Percentiles rank a stretch among this genome's conserved stretches.
Conservation (phyloP, 2,888 invertebrate species). For the Imbricaverruca yamaguchii region DNA sequence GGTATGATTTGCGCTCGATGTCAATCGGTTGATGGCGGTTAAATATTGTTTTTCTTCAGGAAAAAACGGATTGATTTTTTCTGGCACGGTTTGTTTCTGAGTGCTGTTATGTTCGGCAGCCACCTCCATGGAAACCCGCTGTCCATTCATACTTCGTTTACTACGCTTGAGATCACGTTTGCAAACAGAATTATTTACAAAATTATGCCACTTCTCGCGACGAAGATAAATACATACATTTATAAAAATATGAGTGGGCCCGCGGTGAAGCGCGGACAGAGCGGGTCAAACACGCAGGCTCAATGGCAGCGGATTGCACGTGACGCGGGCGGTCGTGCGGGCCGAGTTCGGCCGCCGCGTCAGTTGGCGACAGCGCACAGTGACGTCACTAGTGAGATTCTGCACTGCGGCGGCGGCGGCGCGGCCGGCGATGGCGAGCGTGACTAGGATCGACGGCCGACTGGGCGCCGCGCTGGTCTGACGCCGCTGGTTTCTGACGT, state of each 20-base stretch:
- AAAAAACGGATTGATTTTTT: too few relatives aligned
- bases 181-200: neutral
- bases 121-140: neutral
- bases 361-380: neutral
- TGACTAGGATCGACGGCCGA: neutral
- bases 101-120: too few relatives aligned
- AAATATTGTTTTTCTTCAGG: too few relatives aligned
- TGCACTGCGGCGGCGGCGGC: neutral
- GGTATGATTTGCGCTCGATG: too few relatives aligned
- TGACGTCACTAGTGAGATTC: neutral
- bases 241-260: slow-evolving; percentile 2
- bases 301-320: neutral
- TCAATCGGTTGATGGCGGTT: too few relatives aligned
- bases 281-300: neutral
- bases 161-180: neutral
- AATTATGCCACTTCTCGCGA: neutral
- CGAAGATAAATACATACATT: neutral
- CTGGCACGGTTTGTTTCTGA: too few relatives aligned
- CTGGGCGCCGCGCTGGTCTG: too few relatives aligned
- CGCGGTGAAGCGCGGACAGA: neutral
- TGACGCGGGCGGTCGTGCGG: neutral
- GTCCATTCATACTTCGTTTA: neutral
- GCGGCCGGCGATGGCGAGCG: neutral
- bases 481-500: too few relatives aligned
- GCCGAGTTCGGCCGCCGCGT: neutral